Evolutionary conservation across 2,888 invertebrate species (phyloP).

Genomic region (Ennomos quercinarius): DNA sequence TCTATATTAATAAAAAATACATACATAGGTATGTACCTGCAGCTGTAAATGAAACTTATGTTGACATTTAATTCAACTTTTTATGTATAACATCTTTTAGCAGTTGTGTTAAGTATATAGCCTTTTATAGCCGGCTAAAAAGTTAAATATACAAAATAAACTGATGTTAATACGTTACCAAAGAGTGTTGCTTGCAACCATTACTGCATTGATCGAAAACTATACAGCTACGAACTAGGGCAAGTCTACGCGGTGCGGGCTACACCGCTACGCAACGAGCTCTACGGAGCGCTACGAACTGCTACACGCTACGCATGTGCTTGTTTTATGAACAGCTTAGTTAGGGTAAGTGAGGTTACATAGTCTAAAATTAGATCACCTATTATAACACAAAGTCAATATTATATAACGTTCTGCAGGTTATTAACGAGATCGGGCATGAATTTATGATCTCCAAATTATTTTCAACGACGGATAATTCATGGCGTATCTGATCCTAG

Average conservation of each 20-base stretch:
- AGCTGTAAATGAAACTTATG: too few relatives aligned
- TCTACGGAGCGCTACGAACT: conserved; percentile 47
- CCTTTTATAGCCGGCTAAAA: too few relatives aligned
- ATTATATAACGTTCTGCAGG: conserved; percentile 13
- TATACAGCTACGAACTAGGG: conserved; percentile 34
- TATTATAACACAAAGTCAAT: conserved; percentile 33
- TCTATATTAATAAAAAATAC: too few relatives aligned
- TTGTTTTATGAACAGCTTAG: conserved; percentile 26
- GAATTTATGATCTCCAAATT: conserved; percentile 1
- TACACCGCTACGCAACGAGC: conserved; percentile 49
- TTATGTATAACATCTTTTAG: too few relatives aligned
- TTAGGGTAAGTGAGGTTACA: conserved; percentile 7
- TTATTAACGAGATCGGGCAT: conserved; percentile 12
- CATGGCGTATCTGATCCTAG: conserved; percentile 9
- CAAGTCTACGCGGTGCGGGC: conserved; percentile 33
- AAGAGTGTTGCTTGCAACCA: conserved; percentile 12
- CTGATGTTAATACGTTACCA: neutral
- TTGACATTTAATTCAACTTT: too few relatives aligned
- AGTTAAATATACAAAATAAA: too few relatives aligned
- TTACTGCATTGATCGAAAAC: conserved; percentile 39
- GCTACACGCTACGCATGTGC: conserved; percentile 56
- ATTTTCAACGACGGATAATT: neutral
- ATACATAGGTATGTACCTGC: too few relatives aligned
- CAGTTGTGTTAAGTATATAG: too few relatives aligned
- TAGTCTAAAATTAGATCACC: conserved; percentile 32